A percentile compares a stretch with the other conserved stretches of the same genome.
Evolutionary conservation across 2,797 vertebrate species (phyloP).

Genomic region (Centropyge bicolor): DNA sequence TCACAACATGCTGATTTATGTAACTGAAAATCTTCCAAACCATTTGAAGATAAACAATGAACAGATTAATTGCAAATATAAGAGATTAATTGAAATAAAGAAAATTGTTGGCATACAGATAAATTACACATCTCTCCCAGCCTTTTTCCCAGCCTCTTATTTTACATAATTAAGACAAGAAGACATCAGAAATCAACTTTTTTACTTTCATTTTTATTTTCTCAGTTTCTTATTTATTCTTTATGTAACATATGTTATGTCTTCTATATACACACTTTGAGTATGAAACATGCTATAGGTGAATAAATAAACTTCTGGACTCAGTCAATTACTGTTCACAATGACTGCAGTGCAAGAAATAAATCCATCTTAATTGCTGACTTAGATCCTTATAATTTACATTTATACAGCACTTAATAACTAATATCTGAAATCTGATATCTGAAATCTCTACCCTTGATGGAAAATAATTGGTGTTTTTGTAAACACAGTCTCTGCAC

Average conservation of each 20-base stretch:
- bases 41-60: not conserved
- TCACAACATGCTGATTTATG: not conserved
- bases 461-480: not conserved
- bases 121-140: not conserved
- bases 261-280: not conserved
- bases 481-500: slow-evolving; percentile 11
- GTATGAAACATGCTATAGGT: not conserved
- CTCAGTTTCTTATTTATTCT: not conserved
- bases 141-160: too few relatives aligned
- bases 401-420: not conserved
- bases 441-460: not conserved
- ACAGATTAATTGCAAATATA: not conserved
- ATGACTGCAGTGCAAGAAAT: not conserved
- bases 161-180: not conserved
- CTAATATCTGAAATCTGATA: too few relatives aligned
- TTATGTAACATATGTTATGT: not conserved
- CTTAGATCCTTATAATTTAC: not conserved
- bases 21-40: not conserved
- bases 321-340: not conserved
- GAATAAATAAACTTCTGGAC: too few relatives aligned
- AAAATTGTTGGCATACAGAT: not conserved
- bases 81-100: not conserved
- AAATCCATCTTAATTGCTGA: not conserved
- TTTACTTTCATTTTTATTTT: not conserved
- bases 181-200: not conserved